Evolutionary conservation across 1,140 invertebrate genomes (phyloP).

Genomic region (Rhopalosiphum padi): DNA sequence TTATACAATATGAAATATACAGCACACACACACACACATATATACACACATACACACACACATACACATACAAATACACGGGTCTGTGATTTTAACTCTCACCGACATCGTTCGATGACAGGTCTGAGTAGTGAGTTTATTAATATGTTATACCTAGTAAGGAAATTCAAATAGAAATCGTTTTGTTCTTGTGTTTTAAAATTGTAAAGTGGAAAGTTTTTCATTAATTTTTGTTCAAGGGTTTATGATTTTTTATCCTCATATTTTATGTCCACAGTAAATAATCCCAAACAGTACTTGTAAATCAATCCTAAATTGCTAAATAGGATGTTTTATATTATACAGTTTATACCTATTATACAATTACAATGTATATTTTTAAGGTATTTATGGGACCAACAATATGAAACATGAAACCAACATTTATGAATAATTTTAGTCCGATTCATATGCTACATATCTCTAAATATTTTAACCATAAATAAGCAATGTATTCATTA

Average conservation of each 20-base stretch:
- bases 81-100: constrained; percentile 42
- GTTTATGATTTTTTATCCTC: background rate
- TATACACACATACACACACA: too few relatives aligned
- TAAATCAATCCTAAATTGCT: background rate
- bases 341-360: background rate
- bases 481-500: background rate
- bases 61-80: background rate
- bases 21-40: background rate
- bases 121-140: background rate
- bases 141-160: background rate
- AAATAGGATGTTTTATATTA: background rate
- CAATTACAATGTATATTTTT: background rate
- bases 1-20: background rate
- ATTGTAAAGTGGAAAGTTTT: background rate
- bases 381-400: constrained; percentile 45
- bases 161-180: background rate
- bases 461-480: background rate
- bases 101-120: background rate
- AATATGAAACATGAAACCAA: constrained; percentile 10
- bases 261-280: background rate
- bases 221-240: background rate
- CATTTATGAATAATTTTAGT: constrained; percentile 21
- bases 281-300: background rate
- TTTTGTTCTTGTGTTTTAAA: background rate
- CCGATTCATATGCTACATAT: constrained; percentile 29